These are phyloP conservation scores for Apotomis betuletana DNA, from an alignment of 2,888 invertebrate species.

Conservation along the genomic window DNA sequence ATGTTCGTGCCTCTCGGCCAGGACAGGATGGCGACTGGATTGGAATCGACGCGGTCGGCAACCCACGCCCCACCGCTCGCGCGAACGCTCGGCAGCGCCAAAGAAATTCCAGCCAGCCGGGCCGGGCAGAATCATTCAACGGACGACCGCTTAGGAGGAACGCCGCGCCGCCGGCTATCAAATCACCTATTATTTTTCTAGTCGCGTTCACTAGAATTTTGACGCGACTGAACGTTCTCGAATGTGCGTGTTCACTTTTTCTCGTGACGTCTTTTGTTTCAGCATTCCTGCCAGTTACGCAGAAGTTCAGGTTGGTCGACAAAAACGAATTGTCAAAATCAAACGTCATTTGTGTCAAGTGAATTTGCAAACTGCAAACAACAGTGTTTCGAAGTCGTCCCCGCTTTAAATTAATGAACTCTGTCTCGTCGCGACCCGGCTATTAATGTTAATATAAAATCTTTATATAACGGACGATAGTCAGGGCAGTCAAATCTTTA, in stretches of 20 bases:
- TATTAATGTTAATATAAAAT: background rate
- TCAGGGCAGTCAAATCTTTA: background rate
- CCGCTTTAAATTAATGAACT: background rate
- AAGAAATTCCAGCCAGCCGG: conserved; percentile 30
- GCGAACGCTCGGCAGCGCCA: conserved; percentile 49
- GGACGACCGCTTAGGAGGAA: conserved; percentile 47
- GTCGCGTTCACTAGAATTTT: conserved; percentile 1
- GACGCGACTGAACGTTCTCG: conserved; percentile 38
- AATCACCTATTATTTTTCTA: conserved; percentile 2
- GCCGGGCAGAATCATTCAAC: conserved; percentile 52
- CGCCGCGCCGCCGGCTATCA: conserved; percentile 27
- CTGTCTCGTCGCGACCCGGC: conserved; percentile 8
- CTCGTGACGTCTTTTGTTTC: conserved; percentile 52
- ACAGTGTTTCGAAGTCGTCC: conserved; percentile 18
- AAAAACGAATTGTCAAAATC: conserved; percentile 22
- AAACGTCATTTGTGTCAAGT: conserved; percentile 41
- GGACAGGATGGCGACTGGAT: conserved; percentile 58
- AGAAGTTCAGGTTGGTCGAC: conserved; percentile 31
- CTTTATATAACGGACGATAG: background rate
- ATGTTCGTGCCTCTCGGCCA: conserved; percentile 61
- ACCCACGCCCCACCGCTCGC: conserved; percentile 62
- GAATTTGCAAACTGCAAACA: conserved; percentile 24
- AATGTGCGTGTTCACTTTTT: conserved; percentile 44
- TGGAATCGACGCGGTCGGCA: conserved; percentile 52
- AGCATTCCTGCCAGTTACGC: conserved; percentile 46